Conservation (phyloP, 2,113 vertebrate species). For the Panthera uncia region DNA sequence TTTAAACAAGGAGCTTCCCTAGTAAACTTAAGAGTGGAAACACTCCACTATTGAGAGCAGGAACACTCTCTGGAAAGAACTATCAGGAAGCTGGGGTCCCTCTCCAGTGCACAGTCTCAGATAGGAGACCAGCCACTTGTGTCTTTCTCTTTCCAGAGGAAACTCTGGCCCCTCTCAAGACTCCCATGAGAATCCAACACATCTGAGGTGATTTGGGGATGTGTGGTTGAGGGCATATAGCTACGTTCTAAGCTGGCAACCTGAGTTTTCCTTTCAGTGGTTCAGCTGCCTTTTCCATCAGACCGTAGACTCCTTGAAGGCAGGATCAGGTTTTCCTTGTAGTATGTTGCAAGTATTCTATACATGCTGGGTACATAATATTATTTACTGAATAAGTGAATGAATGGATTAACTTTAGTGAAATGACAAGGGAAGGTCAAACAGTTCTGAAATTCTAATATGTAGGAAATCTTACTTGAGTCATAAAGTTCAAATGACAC, state of each 20-base stretch:
- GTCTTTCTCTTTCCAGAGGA: not conserved
- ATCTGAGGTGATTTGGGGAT: not conserved
- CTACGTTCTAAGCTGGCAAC: not conserved
- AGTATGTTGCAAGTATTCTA: not conserved
- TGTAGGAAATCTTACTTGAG: not conserved
- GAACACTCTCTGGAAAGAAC: not conserved
- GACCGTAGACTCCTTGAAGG: not conserved
- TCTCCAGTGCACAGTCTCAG: not conserved
- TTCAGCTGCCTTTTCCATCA: not conserved
- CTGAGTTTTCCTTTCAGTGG: not conserved
- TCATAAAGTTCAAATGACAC: not conserved
- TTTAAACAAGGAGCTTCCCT: not conserved
- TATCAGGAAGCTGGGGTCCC: not conserved
- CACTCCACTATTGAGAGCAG: not conserved
- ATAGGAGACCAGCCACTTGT: not conserved
- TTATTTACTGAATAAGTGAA: not conserved
- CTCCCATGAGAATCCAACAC: not conserved
- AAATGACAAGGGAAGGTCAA: not conserved
- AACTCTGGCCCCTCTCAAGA: not conserved
- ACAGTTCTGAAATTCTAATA: constrained; percentile 29
- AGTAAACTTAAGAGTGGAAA: not conserved
- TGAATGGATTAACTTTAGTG: not conserved
- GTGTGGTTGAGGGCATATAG: not conserved
- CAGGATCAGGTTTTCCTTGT: not conserved
- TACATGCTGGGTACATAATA: not conserved